Base-by-base conservation (phyloP, 2,113 vertebrate species). In the Pelvicachromis taeniatus region DNA sequence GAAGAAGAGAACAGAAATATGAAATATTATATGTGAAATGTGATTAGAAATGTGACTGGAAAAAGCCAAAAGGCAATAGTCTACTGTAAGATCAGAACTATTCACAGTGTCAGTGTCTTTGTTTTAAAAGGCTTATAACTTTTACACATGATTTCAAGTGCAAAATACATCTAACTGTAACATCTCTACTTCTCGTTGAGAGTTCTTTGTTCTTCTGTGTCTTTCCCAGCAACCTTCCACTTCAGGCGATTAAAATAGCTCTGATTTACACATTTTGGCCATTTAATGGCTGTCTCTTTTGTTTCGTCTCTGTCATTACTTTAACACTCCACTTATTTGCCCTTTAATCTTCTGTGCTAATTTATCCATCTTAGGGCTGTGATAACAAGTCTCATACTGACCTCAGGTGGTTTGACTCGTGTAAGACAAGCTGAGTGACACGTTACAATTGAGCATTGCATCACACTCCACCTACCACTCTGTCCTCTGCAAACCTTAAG, bases 321-420 rank as follows among this genome's bases (percentile, higher is more conserved):
- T 68, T 1, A 17, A 83, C n/a, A 29, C 8, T 38, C 45, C 21
- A 54, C 63, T 78, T 61, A 2, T 54, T 79, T 50, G 42, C 16
- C 50, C 38, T 68, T 3, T 42, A 45, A 80, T 56, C 11, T 85
- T 77, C n/a, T 59, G 16, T 38, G n/a, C 4, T 78, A 3, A 53
- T 29, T 52, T 26, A 50, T 23, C 29, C 12, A 5, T 10, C 35
- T 38, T 42, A 21, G 21, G 14, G 14, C 26, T 65, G 33, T 23
- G 19, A 85, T 80, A 83, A 68, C 81, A 93, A 63, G 92, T 85
- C 82, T 83, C 88, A 95, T 78, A 95, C 89, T 96, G 96, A 95
- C 96, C 94, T 88, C 96, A 91, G 89, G 94, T 96, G 96, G 95
- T 78, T 50, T 70, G 54, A 80, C 81, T 48, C 54, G 50, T 87